Conservation (phyloP, 2,113 vertebrate genomes). For the Entelurus aequoreus region DNA sequence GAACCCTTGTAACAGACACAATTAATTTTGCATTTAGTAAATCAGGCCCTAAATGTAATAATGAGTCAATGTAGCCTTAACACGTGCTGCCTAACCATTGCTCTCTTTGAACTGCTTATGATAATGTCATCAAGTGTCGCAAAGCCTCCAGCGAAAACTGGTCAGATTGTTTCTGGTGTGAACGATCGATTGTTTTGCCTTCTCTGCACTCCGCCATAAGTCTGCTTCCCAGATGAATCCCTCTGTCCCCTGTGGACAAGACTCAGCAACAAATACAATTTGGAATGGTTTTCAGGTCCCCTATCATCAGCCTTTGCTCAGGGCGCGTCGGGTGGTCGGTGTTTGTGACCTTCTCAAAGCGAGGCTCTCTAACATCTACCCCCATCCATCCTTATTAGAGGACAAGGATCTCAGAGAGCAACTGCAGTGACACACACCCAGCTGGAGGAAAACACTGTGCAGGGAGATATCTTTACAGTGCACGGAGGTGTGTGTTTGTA, state of each 20-base stretch:
- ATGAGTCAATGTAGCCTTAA: not conserved
- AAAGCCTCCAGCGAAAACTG: constrained; percentile 5
- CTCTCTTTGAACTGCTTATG: constrained; percentile 10
- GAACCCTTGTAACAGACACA: not conserved
- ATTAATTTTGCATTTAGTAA: not conserved
- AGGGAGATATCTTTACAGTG: constrained; percentile 40
- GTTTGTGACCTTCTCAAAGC: constrained; percentile 57
- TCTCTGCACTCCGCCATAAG: constrained; percentile 8
- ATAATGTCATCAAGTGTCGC: not conserved
- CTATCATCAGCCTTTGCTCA: constrained; percentile 38
- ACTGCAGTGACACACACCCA: constrained; percentile 55
- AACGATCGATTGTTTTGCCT: constrained; percentile 9
- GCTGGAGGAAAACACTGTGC: constrained; percentile 52
- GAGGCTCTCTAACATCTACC: constrained; percentile 36
- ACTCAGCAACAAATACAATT: constrained; percentile 45
- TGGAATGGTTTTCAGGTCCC: constrained; percentile 39
- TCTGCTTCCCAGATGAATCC: constrained; percentile 23
- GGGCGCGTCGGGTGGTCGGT: constrained; percentile 57
- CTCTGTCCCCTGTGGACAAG: constrained; percentile 17
- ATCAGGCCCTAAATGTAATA: not conserved
- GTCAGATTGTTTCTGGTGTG: constrained; percentile 8
- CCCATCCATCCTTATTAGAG: constrained; percentile 67
- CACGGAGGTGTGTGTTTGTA: constrained; percentile 36
- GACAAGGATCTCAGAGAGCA: constrained; percentile 58
- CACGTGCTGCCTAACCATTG: constrained; percentile 1